A percentile compares a stretch with the other conserved stretches of the same genome.
Conservation (phyloP, 2,113 vertebrate species). For the Pan troglodytes region NHGRI_mPanTro3-v2.1_pri NC_072408.2:78802001-78802500, state of each 20-base stretch:
- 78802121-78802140: neutral
- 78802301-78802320: neutral
- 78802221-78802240: neutral
- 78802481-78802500: too few relatives aligned
- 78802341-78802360: neutral
- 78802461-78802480: too few relatives aligned
- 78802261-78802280: neutral
- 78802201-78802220: neutral
- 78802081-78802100: neutral
- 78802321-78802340: neutral
- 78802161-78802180: neutral
- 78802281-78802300: neutral
- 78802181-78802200: neutral
- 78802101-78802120: neutral
- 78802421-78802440: neutral
- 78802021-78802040: neutral
- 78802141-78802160: neutral
- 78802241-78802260: neutral
- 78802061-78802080: neutral
- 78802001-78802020: constrained; percentile 25
- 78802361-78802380: neutral
- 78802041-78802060: neutral
- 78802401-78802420: neutral
- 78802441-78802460: neutral
- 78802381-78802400: neutral